Base-by-base conservation (phyloP, 2,113 vertebrate genomes). In the Lophius piscatorius region DNA sequence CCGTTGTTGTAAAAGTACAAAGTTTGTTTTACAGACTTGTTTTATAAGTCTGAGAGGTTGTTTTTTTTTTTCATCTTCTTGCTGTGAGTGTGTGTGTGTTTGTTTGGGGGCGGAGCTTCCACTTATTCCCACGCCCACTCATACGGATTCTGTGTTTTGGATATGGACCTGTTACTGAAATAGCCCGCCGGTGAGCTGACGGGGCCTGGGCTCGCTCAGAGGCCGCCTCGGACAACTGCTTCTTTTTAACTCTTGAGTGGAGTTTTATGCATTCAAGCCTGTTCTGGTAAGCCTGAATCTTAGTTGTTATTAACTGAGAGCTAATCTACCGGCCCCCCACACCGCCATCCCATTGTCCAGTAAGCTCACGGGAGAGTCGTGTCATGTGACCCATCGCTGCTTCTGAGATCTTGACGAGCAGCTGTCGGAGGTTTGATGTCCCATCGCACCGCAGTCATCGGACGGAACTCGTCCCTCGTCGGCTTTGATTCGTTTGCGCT, bases 1-100 rank as follows among this genome's bases (percentile, higher is more conserved):
- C 93, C 92, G 80, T 94, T 92, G 88, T 91, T 93, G 89, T 91
- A 85, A 84, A 78, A 91, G 76, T 54, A 78, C 63, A 44, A 87
- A 62, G 61, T 86, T 92, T 92, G 90, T 92, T 93, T 94, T 93
- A 95, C 94, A 82, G 96, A 98, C 95, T 98, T 97, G 96, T 98
- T 98, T 96, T 98, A 97, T 92, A 99, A 96, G 94, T 98, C 95
- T 92, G 86, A 63, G 58, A 74, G 89, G 81, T 92, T 47, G 16
- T 83, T 93, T 72, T 38, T 2, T 78, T 89, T 75, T 85, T 65
- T 33, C n/a, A n/a, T n/a, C n/a, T n/a, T n/a, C n/a, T n/a, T 46
- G 88, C 81, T 78, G n/a, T 31, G 29, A 63, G 9, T 20, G 10
- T 20, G 9, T 18, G n/a, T n/a, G n/a, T n/a, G n/a, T 28, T 28